A percentile compares a stretch with the other conserved stretches of the same genome.
These are phyloP conservation scores for Spinibarbus caldwelli DNA, from an alignment of 2,797 vertebrate genomes.

Conservation along the genomic window DNA sequence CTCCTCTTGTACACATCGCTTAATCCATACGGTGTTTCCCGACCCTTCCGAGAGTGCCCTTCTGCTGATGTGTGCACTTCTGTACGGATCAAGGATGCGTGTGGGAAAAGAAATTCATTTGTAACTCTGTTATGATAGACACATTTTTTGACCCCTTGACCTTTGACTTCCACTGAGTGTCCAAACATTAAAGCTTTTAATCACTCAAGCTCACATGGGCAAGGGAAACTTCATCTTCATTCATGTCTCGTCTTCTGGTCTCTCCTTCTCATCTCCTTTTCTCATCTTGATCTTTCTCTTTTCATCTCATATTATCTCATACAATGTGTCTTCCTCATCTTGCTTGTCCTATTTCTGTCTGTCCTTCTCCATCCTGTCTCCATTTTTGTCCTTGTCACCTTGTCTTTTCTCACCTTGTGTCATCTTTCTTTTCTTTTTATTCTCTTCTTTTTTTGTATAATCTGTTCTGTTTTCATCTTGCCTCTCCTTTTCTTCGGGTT, in stretches of 20 bases:
- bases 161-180: slow-evolving; percentile 54
- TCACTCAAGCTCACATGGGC: slow-evolving; percentile 63
- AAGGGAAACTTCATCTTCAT: neutral
- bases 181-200: slow-evolving; percentile 64
- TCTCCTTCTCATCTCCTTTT: neutral
- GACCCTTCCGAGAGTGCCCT: neutral
- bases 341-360: neutral
- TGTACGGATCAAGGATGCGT: slow-evolving; percentile 30
- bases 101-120: slow-evolving; percentile 49
- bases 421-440: neutral
- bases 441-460: neutral
- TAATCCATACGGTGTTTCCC: slow-evolving; percentile 29
- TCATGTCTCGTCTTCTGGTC: neutral
- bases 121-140: slow-evolving; percentile 53
- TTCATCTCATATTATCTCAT: neutral
- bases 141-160: slow-evolving; percentile 26
- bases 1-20: slow-evolving; percentile 54
- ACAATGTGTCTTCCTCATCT: neutral
- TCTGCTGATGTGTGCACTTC: slow-evolving; percentile 45
- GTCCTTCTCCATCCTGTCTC: neutral
- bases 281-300: neutral
- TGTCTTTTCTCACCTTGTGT: neutral
- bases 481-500: neutral
- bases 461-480: neutral
- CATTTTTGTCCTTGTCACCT: neutral